Percentiles rank a stretch among this genome's conserved stretches.
These are phyloP conservation scores for Diabrotica virgifera DNA, from an alignment of 1,140 invertebrate genomes.

Conservation along the genomic window DNA sequence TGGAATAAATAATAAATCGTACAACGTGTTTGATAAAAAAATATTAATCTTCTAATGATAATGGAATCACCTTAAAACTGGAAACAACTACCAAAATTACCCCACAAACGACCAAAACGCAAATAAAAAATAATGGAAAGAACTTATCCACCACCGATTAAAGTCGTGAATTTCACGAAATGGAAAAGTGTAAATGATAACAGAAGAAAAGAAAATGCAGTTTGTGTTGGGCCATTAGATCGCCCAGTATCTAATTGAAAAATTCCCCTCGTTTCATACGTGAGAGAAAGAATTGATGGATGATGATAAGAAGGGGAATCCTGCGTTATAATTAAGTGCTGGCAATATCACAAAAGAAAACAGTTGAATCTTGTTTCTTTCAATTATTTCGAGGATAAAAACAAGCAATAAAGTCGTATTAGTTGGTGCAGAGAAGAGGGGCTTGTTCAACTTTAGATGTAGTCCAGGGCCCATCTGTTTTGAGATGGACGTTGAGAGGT, in stretches of 20 bases:
- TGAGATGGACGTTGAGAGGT: too few relatives aligned
- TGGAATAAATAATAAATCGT: too few relatives aligned
- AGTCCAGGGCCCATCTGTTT: too few relatives aligned
- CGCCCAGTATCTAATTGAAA: background rate
- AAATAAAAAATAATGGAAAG: too few relatives aligned
- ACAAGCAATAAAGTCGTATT: background rate
- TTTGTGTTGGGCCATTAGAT: background rate
- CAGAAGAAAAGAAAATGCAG: background rate
- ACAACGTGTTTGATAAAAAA: too few relatives aligned
- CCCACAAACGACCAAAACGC: too few relatives aligned
- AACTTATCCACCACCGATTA: too few relatives aligned
- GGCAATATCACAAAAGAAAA: background rate
- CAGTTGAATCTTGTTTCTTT: background rate
- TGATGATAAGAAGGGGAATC: background rate
- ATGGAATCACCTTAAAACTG: too few relatives aligned
- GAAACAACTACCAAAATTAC: too few relatives aligned
- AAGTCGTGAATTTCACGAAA: background rate
- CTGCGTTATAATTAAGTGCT: background rate
- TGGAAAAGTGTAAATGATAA: background rate
- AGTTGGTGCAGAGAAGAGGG: background rate
- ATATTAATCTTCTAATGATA: too few relatives aligned
- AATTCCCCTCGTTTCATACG: background rate
- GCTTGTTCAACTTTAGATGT: too few relatives aligned
- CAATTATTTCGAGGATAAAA: background rate
- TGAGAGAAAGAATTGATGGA: background rate